Conservation (phyloP, 2,797 vertebrate genomes). For the Melanitta fusca region DNA sequence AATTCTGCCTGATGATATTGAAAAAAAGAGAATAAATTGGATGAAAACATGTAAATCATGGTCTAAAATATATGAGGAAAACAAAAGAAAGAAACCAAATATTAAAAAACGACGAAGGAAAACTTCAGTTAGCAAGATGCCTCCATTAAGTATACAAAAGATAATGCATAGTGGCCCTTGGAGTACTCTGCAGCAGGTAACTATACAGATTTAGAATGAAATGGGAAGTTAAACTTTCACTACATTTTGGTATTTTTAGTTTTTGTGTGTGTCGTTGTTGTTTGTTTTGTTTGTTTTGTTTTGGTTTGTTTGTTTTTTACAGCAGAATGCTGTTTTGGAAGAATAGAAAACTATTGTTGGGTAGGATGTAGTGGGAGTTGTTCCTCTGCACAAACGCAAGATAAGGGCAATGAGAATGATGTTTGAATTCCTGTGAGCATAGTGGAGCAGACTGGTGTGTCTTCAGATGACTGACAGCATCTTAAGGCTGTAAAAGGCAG, state of each 20-base stretch:
- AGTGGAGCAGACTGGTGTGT: not conserved
- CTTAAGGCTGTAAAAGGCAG: not conserved
- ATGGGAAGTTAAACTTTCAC: not conserved
- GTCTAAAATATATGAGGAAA: conserved; percentile 83
- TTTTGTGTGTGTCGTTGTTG: not conserved
- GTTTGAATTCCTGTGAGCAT: not conserved
- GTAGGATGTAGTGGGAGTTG: not conserved
- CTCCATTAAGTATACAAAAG: conserved; percentile 78
- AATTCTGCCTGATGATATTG: conserved; percentile 74
- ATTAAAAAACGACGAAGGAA: conserved; percentile 66
- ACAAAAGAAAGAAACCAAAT: conserved; percentile 76
- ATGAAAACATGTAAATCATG: conserved; percentile 86
- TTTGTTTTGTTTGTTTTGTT: not conserved
- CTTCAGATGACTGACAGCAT: not conserved
- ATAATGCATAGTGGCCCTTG: conserved; percentile 82
- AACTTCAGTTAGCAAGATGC: conserved; percentile 33
- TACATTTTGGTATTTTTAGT: not conserved
- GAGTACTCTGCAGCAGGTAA: conserved; percentile 87
- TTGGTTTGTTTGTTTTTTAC: not conserved
- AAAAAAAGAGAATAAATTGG: conserved; percentile 88
- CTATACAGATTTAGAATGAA: not conserved
- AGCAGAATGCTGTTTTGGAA: not conserved
- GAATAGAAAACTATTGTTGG: not conserved
- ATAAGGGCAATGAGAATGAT: not conserved
- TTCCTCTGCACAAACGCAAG: not conserved